Evolutionary conservation across 2,797 vertebrate genomes (phyloP), one percentile per base, ranked within the genome.

Genomic region (Margarornis squamiger): DNA sequence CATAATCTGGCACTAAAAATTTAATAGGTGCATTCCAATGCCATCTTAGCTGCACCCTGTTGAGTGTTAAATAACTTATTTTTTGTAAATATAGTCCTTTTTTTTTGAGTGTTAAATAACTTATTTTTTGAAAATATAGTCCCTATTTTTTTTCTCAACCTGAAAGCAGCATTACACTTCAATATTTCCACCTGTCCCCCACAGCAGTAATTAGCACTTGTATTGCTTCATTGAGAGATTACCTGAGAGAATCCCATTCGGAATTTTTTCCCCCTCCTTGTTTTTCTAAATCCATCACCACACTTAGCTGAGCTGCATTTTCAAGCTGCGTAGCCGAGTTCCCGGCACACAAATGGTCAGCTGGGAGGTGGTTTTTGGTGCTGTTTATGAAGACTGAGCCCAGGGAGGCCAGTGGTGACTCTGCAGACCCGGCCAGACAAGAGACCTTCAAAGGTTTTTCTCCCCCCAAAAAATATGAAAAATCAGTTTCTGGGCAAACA

Each of bases 161-260:
- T 89, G 78, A 96, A 96, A 83, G 66, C 74, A 93, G 91, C 79
- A 72, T 85, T 90, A 94, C 66, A 88, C 59, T 96, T 95, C 72
- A 24, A 27, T 90, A 84, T 91, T 72, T 97, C 88, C 95, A 96
- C 94, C 93, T 94, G 84, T 86, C 93, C 97, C 81, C 93, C 90
- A 91, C 9, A 97, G 87, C 39, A 91, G 85, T 95, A 97, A 98
- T 97, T 97, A 97, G 80, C 92, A 94, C 81, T 93, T 88, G 83
- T 4, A 92, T 38, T 80, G 90, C 55, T 82, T 97, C 92, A 89
- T 4, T 90, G 71, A 87, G 87, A 97, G 88, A 97, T 95, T 94
- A 97, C 93, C 94, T 97, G 98, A 98, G 97, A 98, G 97, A 97
- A 97, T 95, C 96, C 96, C 97, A 97, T 97, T 89, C 84, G 80